A percentile compares a stretch with the other conserved stretches of the same genome.
Evolutionary conservation across 2,113 vertebrate species (phyloP).

Genomic region (Lophotis ruficrista): DNA sequence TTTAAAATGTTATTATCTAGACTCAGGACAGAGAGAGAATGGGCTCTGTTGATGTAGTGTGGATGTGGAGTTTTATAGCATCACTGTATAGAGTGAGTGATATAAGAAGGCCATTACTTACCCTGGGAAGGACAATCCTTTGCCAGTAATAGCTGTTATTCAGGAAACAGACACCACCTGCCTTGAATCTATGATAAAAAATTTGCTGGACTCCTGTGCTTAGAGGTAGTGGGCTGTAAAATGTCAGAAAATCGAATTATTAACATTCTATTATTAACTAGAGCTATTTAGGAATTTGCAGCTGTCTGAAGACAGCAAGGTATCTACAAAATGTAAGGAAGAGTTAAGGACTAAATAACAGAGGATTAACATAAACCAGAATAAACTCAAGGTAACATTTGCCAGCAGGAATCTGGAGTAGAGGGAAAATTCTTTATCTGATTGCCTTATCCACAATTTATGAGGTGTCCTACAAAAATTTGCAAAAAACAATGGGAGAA

Average conservation of each 20-base stretch:
- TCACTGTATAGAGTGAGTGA: not conserved
- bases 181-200: slow-evolving; percentile 30
- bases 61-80: slow-evolving; percentile 38
- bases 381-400: not conserved
- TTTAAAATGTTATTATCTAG: slow-evolving; percentile 43
- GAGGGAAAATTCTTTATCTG: not conserved
- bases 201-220: not conserved
- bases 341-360: not conserved
- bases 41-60: not conserved
- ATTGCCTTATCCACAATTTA: not conserved
- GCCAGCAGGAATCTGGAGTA: not conserved
- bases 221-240: not conserved
- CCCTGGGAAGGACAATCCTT: slow-evolving; percentile 50
- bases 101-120: slow-evolving; percentile 52
- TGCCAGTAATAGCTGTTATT: slow-evolving; percentile 47
- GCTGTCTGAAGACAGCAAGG: not conserved
- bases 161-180: slow-evolving; percentile 40
- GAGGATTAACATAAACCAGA: not conserved
- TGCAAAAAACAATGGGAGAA: not conserved
- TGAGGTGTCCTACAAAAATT: not conserved
- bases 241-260: slow-evolving; percentile 9
- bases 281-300: not conserved
- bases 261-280: not conserved
- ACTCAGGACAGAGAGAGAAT: not conserved
- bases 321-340: not conserved